Conservation (phyloP, 2,888 invertebrate genomes). For the Dascillus cervinus region DNA sequence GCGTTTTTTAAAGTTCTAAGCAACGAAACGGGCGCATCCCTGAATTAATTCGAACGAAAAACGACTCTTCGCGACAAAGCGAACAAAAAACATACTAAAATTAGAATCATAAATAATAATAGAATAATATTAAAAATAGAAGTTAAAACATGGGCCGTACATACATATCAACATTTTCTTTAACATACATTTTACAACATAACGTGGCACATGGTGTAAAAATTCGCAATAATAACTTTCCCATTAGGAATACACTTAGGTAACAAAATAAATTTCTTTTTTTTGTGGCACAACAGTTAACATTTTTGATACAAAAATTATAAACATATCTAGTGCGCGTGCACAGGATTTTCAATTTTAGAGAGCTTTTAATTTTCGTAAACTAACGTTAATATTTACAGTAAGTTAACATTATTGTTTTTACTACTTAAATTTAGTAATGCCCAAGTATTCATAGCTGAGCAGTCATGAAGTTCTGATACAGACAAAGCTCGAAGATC, state of each 20-base stretch:
- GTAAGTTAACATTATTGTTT: not conserved
- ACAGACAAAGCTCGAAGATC: slow-evolving; percentile 10
- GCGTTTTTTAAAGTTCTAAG: too few species aligned
- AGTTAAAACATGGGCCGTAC: slow-evolving; percentile 23
- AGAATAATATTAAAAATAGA: slow-evolving; percentile 25
- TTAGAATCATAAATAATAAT: slow-evolving; percentile 26
- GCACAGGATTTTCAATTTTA: not conserved
- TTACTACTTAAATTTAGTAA: slow-evolving; percentile 7
- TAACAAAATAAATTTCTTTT: slow-evolving; percentile 21
- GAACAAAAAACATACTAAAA: too few species aligned
- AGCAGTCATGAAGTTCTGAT: slow-evolving; percentile 10
- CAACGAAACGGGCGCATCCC: too few species aligned
- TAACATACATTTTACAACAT: slow-evolving; percentile 22
- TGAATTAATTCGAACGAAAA: too few species aligned
- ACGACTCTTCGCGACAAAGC: too few species aligned
- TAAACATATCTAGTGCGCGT: not conserved
- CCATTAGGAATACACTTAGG: slow-evolving; percentile 18
- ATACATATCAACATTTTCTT: slow-evolving; percentile 21
- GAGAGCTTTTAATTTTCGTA: not conserved
- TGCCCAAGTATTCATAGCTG: slow-evolving; percentile 16
- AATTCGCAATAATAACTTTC: slow-evolving; percentile 12
- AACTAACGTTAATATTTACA: not conserved
- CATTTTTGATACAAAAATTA: slow-evolving; percentile 10
- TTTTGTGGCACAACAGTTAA: slow-evolving; percentile 15
- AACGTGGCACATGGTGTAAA: slow-evolving; percentile 22